A percentile compares a stretch with the other conserved stretches of the same genome.
Evolutionary conservation across 2,888 invertebrate genomes (phyloP).

Genomic region (Timandra comae): DNA sequence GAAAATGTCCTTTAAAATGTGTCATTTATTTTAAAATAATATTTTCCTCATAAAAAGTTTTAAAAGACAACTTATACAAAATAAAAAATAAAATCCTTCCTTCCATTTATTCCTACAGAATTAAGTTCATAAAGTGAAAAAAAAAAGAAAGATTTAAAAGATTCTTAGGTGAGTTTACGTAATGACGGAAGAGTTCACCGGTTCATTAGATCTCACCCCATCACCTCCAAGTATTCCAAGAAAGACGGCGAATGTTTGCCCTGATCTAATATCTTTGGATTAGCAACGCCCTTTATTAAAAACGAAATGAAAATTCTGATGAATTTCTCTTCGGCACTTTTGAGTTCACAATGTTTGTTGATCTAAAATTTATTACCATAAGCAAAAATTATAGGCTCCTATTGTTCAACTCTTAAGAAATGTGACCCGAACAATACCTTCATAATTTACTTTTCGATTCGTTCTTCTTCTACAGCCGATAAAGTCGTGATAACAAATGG

Average conservation of each 20-base stretch:
- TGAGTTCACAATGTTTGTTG: slow-evolving; percentile 46
- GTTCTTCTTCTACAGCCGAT: slow-evolving; percentile 67
- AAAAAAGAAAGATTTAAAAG: slow-evolving; percentile 10
- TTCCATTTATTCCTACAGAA: too few species aligned
- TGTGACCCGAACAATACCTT: slow-evolving; percentile 67
- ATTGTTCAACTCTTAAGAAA: slow-evolving; percentile 63
- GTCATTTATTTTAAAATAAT: too few species aligned
- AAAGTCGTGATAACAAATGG: slow-evolving; percentile 77
- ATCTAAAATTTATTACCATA: slow-evolving; percentile 64
- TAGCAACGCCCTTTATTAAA: slow-evolving; percentile 66
- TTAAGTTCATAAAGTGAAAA: too few species aligned
- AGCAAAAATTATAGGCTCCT: slow-evolving; percentile 64
- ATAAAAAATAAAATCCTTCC: too few species aligned
- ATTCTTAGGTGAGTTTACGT: slow-evolving; percentile 27
- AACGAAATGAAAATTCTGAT: slow-evolving; percentile 44
- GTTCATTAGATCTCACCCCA: slow-evolving; percentile 57
- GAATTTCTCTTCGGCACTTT: slow-evolving; percentile 25
- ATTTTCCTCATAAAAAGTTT: too few species aligned
- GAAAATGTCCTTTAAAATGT: too few species aligned
- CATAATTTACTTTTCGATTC: slow-evolving; percentile 74
- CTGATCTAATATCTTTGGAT: slow-evolving; percentile 65
- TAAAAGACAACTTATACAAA: too few species aligned
- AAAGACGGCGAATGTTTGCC: slow-evolving; percentile 52
- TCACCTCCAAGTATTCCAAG: slow-evolving; percentile 34
- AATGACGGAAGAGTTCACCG: slow-evolving; percentile 39